Evolutionary conservation across 1,140 invertebrate genomes (phyloP), one percentile per base, ranked within the genome.

Genomic region (Brachionus rubens): DNA sequence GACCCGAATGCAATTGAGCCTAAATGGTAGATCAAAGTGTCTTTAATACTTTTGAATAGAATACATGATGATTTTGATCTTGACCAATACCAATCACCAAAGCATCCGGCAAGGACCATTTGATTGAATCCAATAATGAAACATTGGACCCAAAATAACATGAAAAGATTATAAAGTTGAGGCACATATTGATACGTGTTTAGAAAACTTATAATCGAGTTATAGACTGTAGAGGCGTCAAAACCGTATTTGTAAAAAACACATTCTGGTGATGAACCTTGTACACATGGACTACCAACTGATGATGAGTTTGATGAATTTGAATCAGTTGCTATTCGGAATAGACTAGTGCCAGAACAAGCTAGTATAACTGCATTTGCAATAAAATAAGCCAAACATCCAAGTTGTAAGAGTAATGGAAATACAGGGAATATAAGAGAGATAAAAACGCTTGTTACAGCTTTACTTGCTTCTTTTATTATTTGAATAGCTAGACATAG

Each of bases 1-100:
- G 94, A 91, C 0, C 95, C 95, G 81, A 97, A 94, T 0, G 94
- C 96, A 19, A 98, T 82, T 0, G 95, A 95, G 12, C 96, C 96
- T 68, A 96, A 81, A 83, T 98, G 94, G 82, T 94, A 96, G 56
- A 91, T 91, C 77, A 82, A 78, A 1, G 76, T 50, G 19, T 59
- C 26, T 36, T 56, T 50, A 7, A 78, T 16, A n/a, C 52, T 67
- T 26, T n/a, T n/a, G 16, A 75, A 47, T 0, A 96, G 84, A 0
- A 91, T 89, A 81, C 92, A 93, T 78, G 90, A 90, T 1, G 92
- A 72, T n/a, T 54, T 72, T 40, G 46, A 72, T n/a, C 40, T 40
- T 33, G 68, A 72, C 68, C 68, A 72, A 33, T 72, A 72, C 68
- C 68, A 72, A 24, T 40, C 30, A 24, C 68, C 68, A 54, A 72